Evolutionary conservation across 2,888 invertebrate species (phyloP).

Genomic region (Athrips mouffetella): DNA sequence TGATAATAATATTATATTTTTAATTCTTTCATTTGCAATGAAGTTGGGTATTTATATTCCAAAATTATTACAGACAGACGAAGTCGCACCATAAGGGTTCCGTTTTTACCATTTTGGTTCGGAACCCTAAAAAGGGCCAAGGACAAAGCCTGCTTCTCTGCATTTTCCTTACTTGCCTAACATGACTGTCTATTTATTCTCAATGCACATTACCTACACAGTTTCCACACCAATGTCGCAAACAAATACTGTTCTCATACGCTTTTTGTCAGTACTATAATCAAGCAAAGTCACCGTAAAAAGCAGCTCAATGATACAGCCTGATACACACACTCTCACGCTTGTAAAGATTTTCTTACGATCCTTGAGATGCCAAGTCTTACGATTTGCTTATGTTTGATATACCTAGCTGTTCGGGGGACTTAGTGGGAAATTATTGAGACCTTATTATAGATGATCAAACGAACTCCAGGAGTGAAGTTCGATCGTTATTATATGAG

Average conservation of each 20-base stretch:
- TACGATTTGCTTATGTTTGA: constrained; percentile 1
- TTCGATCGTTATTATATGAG: too few species aligned
- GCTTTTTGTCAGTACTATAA: constrained; percentile 1
- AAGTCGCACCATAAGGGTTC: too few species aligned
- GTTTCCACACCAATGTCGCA: constrained; percentile 8
- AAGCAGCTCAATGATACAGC: constrained; percentile 8
- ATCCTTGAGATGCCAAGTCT: constrained; percentile 5
- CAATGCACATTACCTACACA: neutral
- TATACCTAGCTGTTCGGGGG: neutral
- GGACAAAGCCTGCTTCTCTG: neutral
- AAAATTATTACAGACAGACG: too few species aligned
- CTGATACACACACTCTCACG: constrained; percentile 6
- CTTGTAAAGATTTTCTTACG: neutral
- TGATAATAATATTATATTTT: too few species aligned
- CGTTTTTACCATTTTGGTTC: too few species aligned
- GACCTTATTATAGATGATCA: too few species aligned
- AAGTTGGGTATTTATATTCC: too few species aligned
- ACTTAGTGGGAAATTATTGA: constrained; percentile 7
- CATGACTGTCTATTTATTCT: neutral
- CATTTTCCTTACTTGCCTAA: neutral
- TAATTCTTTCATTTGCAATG: too few species aligned
- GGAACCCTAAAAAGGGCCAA: too few species aligned
- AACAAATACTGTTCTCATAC: constrained; percentile 12
- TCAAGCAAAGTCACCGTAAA: neutral
- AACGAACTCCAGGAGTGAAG: too few species aligned